A percentile compares a stretch with the other conserved stretches of the same genome.
Evolutionary conservation across 2,113 vertebrate genomes (phyloP).

Genomic region (Sula dactylatra): DNA sequence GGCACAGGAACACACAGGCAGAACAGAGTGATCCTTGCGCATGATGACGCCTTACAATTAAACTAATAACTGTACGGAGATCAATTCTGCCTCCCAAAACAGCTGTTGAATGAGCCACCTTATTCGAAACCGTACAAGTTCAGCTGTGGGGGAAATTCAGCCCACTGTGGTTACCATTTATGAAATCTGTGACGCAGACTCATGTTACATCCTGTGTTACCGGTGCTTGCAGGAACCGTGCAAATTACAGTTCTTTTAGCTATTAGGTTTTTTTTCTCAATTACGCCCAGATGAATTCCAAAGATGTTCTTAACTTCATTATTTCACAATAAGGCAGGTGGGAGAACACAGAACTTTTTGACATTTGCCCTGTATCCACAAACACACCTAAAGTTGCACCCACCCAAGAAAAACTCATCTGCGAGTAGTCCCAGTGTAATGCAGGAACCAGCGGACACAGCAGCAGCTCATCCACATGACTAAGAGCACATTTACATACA

Average conservation of each 20-base stretch:
- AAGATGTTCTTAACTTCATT: neutral
- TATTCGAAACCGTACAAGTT: neutral
- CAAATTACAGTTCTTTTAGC: neutral
- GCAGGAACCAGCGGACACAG: neutral
- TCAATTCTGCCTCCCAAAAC: neutral
- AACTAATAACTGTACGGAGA: neutral
- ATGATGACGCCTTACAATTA: neutral
- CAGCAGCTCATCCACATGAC: neutral
- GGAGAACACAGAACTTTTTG: neutral
- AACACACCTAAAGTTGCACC: neutral
- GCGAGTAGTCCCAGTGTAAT: rapidly evolving
- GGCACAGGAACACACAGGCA: neutral
- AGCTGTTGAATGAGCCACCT: neutral
- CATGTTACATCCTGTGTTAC: neutral
- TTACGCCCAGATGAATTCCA: neutral
- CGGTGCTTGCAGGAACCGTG: neutral
- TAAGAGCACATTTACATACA: neutral
- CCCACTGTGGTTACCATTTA: neutral
- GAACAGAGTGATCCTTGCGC: neutral
- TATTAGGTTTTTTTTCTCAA: neutral
- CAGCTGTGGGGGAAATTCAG: neutral
- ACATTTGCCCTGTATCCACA: neutral
- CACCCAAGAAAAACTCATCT: neutral
- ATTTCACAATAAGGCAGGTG: neutral
- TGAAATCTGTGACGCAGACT: neutral